Evolutionary conservation across 2,113 vertebrate species (phyloP).

Genomic region (Chaetodon trifascialis): DNA sequence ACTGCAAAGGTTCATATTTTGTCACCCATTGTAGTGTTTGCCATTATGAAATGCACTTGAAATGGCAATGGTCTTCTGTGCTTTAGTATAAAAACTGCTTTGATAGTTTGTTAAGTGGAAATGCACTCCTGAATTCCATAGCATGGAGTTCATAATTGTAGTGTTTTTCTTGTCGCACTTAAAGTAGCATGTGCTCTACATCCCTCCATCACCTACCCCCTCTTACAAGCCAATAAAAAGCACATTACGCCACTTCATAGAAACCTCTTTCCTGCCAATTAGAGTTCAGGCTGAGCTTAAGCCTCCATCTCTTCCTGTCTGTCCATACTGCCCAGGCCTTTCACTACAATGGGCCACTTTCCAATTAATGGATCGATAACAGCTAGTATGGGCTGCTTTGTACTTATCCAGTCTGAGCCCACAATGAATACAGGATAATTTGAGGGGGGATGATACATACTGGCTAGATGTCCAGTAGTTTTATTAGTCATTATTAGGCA

Average conservation of each 20-base stretch:
- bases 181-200: constrained; percentile 21
- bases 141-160: neutral
- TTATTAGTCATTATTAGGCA: constrained; percentile 40
- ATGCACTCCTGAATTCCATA: neutral
- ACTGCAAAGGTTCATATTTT: neutral
- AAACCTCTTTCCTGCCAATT: constrained; percentile 77
- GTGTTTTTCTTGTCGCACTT: constrained; percentile 23
- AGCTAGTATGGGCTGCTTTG: constrained; percentile 60
- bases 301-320: constrained; percentile 75
- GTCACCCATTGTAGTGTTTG: neutral
- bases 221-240: constrained; percentile 68
- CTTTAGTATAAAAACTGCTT: neutral
- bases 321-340: constrained; percentile 61
- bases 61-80: neutral
- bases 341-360: constrained; percentile 72
- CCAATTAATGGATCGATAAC: constrained; percentile 78
- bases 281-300: constrained; percentile 73
- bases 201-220: neutral
- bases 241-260: constrained; percentile 75
- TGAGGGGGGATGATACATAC: constrained; percentile 47
- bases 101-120: constrained; percentile 8
- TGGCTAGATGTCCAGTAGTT: constrained; percentile 23
- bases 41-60: neutral
- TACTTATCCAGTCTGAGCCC: constrained; percentile 59
- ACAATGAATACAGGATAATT: constrained; percentile 69